Evolutionary conservation across 2,797 vertebrate genomes (phyloP).

Genomic region (Nothura maculosa): DNA sequence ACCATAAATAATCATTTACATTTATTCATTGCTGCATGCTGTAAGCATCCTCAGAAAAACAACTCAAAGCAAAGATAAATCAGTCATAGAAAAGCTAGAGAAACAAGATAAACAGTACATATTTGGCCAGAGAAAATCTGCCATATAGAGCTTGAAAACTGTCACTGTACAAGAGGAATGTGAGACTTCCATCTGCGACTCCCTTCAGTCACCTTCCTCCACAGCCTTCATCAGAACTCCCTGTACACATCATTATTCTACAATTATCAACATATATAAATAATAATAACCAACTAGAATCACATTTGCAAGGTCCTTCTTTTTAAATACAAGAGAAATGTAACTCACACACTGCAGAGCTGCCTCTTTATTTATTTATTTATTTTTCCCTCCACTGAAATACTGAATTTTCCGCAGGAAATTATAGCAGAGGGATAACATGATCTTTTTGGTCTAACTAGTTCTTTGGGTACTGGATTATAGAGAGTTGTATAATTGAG

Average conservation of each 20-base stretch:
- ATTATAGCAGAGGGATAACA: background rate
- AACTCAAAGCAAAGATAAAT: constrained; percentile 56
- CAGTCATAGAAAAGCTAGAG: constrained; percentile 59
- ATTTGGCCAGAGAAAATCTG: constrained; percentile 62
- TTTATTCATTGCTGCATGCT: constrained; percentile 52
- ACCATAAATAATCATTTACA: constrained; percentile 63
- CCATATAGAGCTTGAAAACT: constrained; percentile 47
- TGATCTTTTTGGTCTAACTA: background rate
- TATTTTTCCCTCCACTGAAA: background rate
- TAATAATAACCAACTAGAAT: constrained; percentile 11
- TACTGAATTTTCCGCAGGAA: background rate
- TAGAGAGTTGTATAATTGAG: background rate
- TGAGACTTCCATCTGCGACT: constrained; percentile 62
- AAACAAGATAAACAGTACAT: constrained; percentile 55
- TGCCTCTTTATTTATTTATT: background rate
- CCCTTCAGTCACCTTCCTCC: constrained; percentile 60
- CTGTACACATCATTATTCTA: constrained; percentile 15
- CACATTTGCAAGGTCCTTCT: background rate
- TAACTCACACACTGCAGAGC: background rate
- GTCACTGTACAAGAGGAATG: constrained; percentile 54
- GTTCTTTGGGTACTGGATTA: background rate
- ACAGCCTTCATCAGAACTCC: constrained; percentile 40
- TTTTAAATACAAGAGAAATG: background rate
- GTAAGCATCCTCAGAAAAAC: constrained; percentile 37
- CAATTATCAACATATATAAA: constrained; percentile 24